Conservation (phyloP, 2,888 invertebrate genomes). For the Amiota minor region DNA sequence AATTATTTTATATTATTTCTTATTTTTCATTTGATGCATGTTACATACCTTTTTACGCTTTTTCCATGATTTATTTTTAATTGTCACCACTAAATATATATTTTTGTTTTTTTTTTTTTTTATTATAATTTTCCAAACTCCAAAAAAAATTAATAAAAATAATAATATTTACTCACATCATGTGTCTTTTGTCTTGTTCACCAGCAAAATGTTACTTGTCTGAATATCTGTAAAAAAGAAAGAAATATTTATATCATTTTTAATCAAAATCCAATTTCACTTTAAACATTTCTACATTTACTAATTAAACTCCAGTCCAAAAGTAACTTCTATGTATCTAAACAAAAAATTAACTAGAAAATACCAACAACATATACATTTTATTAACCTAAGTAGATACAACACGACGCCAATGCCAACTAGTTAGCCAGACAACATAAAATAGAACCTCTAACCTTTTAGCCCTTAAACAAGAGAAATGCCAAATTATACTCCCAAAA, state of each 20-base stretch:
- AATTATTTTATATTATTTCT: slow-evolving; percentile 50
- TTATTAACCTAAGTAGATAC: slow-evolving; percentile 58
- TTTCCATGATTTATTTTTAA: slow-evolving; percentile 30
- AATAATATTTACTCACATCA: slow-evolving; percentile 71
- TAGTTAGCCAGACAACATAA: slow-evolving; percentile 56
- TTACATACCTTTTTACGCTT: slow-evolving; percentile 46
- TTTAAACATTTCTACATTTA: slow-evolving; percentile 31
- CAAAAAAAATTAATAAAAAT: slow-evolving; percentile 41
- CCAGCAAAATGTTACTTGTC: slow-evolving; percentile 56
- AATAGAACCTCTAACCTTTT: slow-evolving; percentile 21
- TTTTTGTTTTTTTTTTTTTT: slow-evolving; percentile 44
- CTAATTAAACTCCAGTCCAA: slow-evolving; percentile 52
- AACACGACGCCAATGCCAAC: slow-evolving; percentile 51
- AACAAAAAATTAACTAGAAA: slow-evolving; percentile 37
- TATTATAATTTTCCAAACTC: slow-evolving; percentile 41
- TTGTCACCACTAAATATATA: slow-evolving; percentile 13
- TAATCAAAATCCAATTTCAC: slow-evolving; percentile 45
- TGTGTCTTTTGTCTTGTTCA: slow-evolving; percentile 74
- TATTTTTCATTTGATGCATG: slow-evolving; percentile 46
- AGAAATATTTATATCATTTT: slow-evolving; percentile 55
- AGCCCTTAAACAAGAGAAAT: slow-evolving; percentile 33
- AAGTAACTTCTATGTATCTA: neutral
- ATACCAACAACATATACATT: slow-evolving; percentile 62
- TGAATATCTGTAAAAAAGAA: slow-evolving; percentile 37
- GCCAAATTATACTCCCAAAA: slow-evolving; percentile 65